Evolutionary conservation across 2,113 vertebrate species (phyloP).

Genomic region (Pleuronectes platessa): DNA sequence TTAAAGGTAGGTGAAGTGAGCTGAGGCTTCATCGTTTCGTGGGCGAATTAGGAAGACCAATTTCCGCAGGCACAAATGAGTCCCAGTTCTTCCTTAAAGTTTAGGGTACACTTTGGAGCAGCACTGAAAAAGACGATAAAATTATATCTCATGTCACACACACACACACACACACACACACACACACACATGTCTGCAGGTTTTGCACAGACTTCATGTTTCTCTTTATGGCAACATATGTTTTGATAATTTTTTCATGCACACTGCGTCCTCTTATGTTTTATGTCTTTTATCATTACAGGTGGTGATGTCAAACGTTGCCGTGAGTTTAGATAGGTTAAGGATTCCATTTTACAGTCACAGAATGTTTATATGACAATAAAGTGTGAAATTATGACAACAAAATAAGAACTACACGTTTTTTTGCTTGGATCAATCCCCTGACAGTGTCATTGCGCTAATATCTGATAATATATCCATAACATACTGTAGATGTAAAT

Average conservation of each 20-base stretch:
- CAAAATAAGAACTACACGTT: no score
- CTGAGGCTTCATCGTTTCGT: background rate
- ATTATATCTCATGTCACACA: background rate
- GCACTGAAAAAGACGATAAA: background rate
- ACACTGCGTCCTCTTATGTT: no score
- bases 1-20: background rate
- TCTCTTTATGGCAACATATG: no score
- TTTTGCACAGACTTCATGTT: no score
- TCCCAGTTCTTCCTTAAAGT: conserved; percentile 21
- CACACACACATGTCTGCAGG: no score
- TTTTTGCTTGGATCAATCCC: background rate
- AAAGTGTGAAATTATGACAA: no score
- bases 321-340: no score
- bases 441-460: background rate
- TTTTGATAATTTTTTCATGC: no score
- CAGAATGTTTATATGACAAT: no score
- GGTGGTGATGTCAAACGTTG: no score
- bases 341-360: no score
- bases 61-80: conserved; percentile 17
- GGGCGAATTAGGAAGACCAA: conserved; percentile 26
- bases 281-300: no score
- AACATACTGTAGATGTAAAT: conserved; percentile 4
- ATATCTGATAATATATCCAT: background rate
- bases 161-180: background rate
- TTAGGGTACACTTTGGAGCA: conserved; percentile 8